Evolutionary conservation across 2,888 invertebrate genomes (phyloP).

Genomic region (Monoplex corrugatus): DNA sequence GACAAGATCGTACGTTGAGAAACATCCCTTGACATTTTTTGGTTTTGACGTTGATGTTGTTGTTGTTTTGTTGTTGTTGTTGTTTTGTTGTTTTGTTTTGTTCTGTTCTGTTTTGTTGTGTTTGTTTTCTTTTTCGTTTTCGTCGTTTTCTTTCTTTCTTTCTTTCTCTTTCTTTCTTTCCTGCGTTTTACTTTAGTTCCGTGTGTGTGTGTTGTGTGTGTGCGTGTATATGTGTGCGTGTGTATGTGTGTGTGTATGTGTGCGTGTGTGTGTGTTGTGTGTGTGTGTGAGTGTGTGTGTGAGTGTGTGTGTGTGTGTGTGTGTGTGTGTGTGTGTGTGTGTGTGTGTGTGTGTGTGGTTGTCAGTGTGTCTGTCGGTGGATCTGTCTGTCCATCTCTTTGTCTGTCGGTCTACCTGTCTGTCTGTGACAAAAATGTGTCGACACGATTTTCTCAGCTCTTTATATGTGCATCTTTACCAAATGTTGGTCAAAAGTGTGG

Average conservation of each 20-base stretch:
- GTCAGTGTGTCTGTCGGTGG: background rate
- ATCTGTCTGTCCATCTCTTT: background rate
- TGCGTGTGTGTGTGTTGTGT: background rate
- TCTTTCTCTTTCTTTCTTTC: background rate
- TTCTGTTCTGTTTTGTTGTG: too few relatives aligned
- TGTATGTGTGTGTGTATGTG: background rate
- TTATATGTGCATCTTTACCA: too few relatives aligned
- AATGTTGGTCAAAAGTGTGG: too few relatives aligned
- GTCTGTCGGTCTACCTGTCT: background rate
- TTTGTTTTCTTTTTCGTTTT: background rate
- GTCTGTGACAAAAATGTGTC: too few relatives aligned
- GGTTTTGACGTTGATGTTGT: too few relatives aligned
- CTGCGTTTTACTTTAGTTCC: background rate
- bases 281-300: conserved; percentile 8
- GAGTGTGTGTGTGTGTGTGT: conserved; percentile 37
- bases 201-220: background rate
- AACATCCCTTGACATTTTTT: too few relatives aligned
- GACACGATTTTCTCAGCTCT: too few relatives aligned
- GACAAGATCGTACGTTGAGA: too few relatives aligned
- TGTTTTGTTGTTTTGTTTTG: too few relatives aligned
- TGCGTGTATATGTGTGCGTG: background rate
- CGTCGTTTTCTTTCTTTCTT: background rate
- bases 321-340: conserved; percentile 37
- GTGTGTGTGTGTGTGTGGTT: background rate
- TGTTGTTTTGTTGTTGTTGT: too few relatives aligned